Percentiles rank a stretch among this genome's conserved stretches.
phyloP scores from a whole-genome alignment of 2,888 invertebrate genomes.

The Papilio protenor region DNA sequence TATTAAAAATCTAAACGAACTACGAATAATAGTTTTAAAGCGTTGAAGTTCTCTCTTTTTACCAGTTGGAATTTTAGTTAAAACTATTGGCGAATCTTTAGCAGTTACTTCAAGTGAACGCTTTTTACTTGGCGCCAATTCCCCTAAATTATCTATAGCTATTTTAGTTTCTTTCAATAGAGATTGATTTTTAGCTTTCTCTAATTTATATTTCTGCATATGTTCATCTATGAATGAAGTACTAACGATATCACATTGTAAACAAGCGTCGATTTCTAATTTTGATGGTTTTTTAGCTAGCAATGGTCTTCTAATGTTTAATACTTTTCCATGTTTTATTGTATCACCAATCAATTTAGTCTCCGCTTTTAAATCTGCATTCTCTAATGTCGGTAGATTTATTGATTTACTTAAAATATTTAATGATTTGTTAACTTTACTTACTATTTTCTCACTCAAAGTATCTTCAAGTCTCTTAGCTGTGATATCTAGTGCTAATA shows the following conservation, averaged over 20 bases:
- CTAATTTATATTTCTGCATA: slow-evolving; percentile 56
- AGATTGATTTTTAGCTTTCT: slow-evolving; percentile 47
- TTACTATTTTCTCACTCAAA: slow-evolving; percentile 63
- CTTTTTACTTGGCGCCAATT: slow-evolving; percentile 49
- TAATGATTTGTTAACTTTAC: slow-evolving; percentile 59
- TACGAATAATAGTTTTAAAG: slow-evolving; percentile 47
- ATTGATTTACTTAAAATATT: slow-evolving; percentile 46
- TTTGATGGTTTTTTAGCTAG: slow-evolving; percentile 3
- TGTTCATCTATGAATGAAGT: slow-evolving; percentile 66
- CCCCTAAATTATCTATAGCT: slow-evolving; percentile 57
- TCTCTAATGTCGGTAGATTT: background rate
- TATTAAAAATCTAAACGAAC: slow-evolving; percentile 57
- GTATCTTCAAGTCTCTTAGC: slow-evolving; percentile 65
- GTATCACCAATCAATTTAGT: slow-evolving; percentile 5
- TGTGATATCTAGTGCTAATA: slow-evolving; percentile 60
- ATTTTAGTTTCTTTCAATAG: slow-evolving; percentile 48
- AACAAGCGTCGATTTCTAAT: slow-evolving; percentile 48
- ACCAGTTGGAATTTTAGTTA: slow-evolving; percentile 9
- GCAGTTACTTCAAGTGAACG: slow-evolving; percentile 43
- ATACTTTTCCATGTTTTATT: background rate
- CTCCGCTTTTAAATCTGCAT: slow-evolving; percentile 6
- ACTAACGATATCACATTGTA: slow-evolving; percentile 67
- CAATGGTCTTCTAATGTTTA: background rate
- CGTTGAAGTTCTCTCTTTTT: slow-evolving; percentile 31
- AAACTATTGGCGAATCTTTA: slow-evolving; percentile 31